These are phyloP conservation scores for Parnassius apollo DNA, from an alignment of 2,888 invertebrate genomes.

Conservation along the genomic window DNA sequence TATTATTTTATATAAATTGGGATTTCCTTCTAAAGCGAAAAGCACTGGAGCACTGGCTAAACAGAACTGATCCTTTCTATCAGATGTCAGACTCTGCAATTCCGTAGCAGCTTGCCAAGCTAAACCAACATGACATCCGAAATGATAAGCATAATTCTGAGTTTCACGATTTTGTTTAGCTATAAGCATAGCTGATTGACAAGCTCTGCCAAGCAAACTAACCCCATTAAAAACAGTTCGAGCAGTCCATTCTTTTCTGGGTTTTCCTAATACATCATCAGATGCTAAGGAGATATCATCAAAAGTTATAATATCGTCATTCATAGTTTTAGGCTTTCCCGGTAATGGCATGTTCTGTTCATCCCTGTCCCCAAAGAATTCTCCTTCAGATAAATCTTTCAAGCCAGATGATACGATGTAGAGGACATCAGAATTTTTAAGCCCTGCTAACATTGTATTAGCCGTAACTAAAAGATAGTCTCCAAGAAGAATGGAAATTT, in stretches of 20 bases:
- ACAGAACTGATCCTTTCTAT: conserved; percentile 84
- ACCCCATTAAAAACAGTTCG: conserved; percentile 87
- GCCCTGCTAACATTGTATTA: conserved; percentile 89
- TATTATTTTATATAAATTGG: conserved; percentile 82
- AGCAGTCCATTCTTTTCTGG: conserved; percentile 86
- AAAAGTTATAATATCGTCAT: conserved; percentile 60
- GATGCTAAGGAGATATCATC: conserved; percentile 63
- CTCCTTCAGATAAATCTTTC: conserved; percentile 90
- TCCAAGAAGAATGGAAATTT: conserved; percentile 91
- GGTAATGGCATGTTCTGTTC: conserved; percentile 88
- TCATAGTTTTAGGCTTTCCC: conserved; percentile 73
- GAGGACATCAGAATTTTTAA: conserved; percentile 86
- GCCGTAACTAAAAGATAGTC: conserved; percentile 92
- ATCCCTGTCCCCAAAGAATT: conserved; percentile 89
- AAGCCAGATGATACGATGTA: conserved; percentile 90
- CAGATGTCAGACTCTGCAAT: conserved; percentile 73
- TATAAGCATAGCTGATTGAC: conserved; percentile 88
- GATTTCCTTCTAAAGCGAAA: conserved; percentile 90
- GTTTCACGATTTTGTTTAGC: conserved; percentile 85
- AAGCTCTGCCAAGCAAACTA: conserved; percentile 85
- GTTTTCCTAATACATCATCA: conserved; percentile 76
- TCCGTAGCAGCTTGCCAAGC: conserved; percentile 87
- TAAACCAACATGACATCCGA: conserved; percentile 90
- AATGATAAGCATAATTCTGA: conserved; percentile 87
- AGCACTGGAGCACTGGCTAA: conserved; percentile 91